A percentile compares a stretch with the other conserved stretches of the same genome.
Conservation (phyloP, 1,140 invertebrate genomes). For the Cotesia chilonis region DNA sequence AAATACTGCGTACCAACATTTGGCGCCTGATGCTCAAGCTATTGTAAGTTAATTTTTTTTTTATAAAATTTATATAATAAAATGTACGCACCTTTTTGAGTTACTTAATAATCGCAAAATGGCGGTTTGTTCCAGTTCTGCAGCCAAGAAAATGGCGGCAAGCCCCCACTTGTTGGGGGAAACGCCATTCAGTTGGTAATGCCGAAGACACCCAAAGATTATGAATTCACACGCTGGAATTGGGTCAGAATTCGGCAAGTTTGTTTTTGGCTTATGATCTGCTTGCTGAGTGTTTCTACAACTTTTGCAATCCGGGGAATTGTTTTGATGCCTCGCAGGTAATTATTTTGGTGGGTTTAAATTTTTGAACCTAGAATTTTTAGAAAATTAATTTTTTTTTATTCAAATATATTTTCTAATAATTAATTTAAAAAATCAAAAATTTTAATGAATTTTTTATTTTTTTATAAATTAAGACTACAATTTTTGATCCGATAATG, state of each 20-base stretch:
- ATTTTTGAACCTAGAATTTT: too few species aligned
- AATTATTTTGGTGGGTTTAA: conserved; percentile 52
- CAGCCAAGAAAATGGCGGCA: conserved; percentile 68
- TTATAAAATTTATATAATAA: not conserved
- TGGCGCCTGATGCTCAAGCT: conserved; percentile 63
- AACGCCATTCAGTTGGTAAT: conserved; percentile 66
- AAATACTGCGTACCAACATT: conserved; percentile 63
- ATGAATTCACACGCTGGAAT: conserved; percentile 81
- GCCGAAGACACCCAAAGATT: conserved; percentile 69
- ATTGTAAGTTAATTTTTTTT: conserved; percentile 51
- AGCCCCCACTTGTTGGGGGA: conserved; percentile 60
- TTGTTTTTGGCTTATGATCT: conserved; percentile 76
- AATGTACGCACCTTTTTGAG: too few species aligned
- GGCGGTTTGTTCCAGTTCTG: conserved; percentile 58
- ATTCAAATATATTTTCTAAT: not conserved
- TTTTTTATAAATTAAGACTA: too few species aligned
- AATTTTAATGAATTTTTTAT: too few species aligned
- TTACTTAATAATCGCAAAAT: conserved; percentile 25
- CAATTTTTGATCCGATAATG: too few species aligned
- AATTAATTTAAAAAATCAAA: too few species aligned
- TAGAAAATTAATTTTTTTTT: not conserved
- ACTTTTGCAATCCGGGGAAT: conserved; percentile 77
- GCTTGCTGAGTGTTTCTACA: conserved; percentile 73
- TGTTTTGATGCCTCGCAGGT: conserved; percentile 74
- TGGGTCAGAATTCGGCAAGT: conserved; percentile 79